Conservation (phyloP, 2,888 invertebrate species). For the Acanthosoma haemorrhoidale region DNA sequence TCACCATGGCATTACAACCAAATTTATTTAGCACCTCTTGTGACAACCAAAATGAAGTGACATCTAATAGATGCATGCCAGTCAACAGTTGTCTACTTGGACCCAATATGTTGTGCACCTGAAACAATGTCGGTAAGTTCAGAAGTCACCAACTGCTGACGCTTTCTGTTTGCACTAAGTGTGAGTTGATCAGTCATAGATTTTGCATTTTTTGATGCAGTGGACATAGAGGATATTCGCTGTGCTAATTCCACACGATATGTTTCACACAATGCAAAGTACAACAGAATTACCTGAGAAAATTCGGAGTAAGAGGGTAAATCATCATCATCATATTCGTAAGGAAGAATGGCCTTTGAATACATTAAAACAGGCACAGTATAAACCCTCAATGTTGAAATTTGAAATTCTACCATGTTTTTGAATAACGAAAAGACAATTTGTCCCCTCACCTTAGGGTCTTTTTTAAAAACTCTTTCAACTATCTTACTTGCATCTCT, state of each 20-base stretch:
- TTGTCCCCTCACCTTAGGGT: conserved; percentile 9
- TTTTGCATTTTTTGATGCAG: conserved; percentile 36
- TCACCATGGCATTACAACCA: no score
- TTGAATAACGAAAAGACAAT: conserved; percentile 25
- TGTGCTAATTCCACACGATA: conserved; percentile 33
- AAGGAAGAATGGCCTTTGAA: not conserved
- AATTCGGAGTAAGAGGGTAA: conserved; percentile 37
- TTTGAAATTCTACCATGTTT: conserved; percentile 29
- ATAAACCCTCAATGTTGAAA: conserved; percentile 17
- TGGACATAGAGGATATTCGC: conserved; percentile 36
- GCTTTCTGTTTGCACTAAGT: conserved; percentile 30
- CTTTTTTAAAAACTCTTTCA: not conserved
- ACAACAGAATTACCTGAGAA: conserved; percentile 35
- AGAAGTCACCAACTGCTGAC: conserved; percentile 36
- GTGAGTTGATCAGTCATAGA: conserved; percentile 27
- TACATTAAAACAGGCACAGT: conserved; percentile 1
- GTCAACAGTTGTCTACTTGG: not conserved
- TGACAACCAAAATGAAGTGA: not conserved
- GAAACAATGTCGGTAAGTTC: conserved; percentile 39
- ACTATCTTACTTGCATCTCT: conserved; percentile 33
- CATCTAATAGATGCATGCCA: not conserved
- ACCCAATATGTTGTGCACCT: conserved; percentile 29
- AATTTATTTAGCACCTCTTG: no score
- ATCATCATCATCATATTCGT: conserved; percentile 32
- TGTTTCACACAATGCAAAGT: conserved; percentile 36